Evolutionary conservation across 2,888 invertebrate genomes (phyloP).

Genomic region (Limulus polyphemus): DNA sequence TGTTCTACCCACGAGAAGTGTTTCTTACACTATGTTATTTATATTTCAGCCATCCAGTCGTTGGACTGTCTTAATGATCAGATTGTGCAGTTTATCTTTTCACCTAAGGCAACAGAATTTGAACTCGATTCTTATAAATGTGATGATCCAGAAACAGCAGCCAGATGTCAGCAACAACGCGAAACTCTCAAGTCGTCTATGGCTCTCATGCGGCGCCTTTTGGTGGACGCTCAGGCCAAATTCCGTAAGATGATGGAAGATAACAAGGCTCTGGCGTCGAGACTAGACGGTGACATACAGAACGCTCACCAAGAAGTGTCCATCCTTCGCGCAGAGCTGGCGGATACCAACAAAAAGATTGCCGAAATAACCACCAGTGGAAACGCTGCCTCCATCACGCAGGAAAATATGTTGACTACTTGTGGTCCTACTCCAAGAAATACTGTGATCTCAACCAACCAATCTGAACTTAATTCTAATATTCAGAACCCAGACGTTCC

Average conservation of each 20-base stretch:
- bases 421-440: no score
- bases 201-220: constrained; percentile 73
- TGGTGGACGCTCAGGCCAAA: constrained; percentile 71
- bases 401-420: no score
- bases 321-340: constrained; percentile 43
- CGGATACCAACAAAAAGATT: constrained; percentile 43
- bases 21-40: no score
- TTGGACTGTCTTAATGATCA: constrained; percentile 40
- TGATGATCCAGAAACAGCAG: constrained; percentile 12
- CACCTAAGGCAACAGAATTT: constrained; percentile 29
- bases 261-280: constrained; percentile 46
- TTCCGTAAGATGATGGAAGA: constrained; percentile 81
- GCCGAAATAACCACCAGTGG: constrained; percentile 26
- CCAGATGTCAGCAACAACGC: constrained; percentile 38
- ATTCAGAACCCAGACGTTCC: no score
- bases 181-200: constrained; percentile 58
- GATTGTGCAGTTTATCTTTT: constrained; percentile 39
- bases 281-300: constrained; percentile 50
- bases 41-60: constrained; percentile 39
- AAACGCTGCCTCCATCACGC: no score
- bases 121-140: constrained; percentile 29
- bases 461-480: no score
- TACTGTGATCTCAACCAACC: no score
- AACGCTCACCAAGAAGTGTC: constrained; percentile 49
- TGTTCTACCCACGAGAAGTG: no score